These are phyloP conservation scores for Tragelaphus scriptus DNA, from an alignment of 2,113 vertebrate species.

Conservation along the genomic window DNA sequence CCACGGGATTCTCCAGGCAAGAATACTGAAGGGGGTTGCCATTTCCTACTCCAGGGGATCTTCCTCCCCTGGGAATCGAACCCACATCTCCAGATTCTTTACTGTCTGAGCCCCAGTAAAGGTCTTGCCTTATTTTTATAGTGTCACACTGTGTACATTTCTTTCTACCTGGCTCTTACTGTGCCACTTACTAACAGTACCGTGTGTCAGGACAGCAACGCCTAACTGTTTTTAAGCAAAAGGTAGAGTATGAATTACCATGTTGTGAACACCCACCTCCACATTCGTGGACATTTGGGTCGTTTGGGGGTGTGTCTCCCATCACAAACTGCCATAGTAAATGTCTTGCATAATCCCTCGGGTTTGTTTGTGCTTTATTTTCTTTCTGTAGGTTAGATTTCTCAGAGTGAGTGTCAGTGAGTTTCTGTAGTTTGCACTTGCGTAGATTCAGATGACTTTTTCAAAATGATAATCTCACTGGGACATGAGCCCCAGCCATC, in stretches of 20 bases:
- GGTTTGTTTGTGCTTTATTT: background rate
- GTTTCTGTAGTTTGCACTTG: background rate
- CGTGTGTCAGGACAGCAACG: no score
- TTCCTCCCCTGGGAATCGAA: background rate
- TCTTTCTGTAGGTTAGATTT: background rate
- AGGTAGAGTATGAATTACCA: background rate
- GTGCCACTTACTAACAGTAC: no score
- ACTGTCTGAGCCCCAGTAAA: background rate
- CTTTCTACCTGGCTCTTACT: background rate
- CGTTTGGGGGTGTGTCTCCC: background rate
- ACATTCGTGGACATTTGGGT: accelerated
- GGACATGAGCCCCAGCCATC: background rate
- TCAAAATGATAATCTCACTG: background rate
- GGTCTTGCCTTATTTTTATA: background rate
- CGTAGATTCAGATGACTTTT: background rate
- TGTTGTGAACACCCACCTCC: background rate
- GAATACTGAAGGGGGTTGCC: background rate
- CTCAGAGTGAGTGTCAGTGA: background rate
- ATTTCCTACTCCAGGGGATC: background rate
- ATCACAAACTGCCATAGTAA: background rate
- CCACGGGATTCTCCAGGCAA: background rate
- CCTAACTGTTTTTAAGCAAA: background rate
- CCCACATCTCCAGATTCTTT: background rate
- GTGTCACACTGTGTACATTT: background rate
- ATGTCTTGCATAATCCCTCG: background rate